Base-by-base conservation (phyloP, 2,113 vertebrate species). In the Thunnus thynnus region DNA sequence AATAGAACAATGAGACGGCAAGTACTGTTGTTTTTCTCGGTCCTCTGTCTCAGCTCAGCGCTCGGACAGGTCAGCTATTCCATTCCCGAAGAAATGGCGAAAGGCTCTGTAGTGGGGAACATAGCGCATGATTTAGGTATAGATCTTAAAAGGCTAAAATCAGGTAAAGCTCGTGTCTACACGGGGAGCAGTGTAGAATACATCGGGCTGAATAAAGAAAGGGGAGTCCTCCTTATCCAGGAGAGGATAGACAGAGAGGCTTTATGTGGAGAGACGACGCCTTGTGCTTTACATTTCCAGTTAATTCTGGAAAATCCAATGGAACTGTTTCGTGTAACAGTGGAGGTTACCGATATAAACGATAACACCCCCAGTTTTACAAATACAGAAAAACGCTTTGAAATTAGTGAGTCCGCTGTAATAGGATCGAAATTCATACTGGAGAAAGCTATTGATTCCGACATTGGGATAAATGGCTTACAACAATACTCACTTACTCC, bases 171-270 rank as follows among this genome's bases (percentile, higher is more conserved):
- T 72, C 91, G 93, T 22, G 90, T 96, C 48, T 72, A 94, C 50
- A 92, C 92, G 0, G 89, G 93, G 74, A 92, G 86, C 77, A 83
- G 89, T 48, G 80, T n/a, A 57, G 90, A 92, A 86, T 91, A 96
- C 72, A 91, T 96, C 48, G 86, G 87, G 64, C 72, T 96, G 66
- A 92, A 95, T 88, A 72, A 80, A 54, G 85, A 90, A 44, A 94
- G 83, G 14, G 94, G 94, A 48, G 50, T 85, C n/a, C 85, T 94
- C 16, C 13, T 89, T 6, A 74, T 94, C 51, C 86, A 88, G 11
- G 88, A 94, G 30, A 88, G 61, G n/a, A 88, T 96, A 80, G 94
- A 96, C 56, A 91, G 95, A 63, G 95, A 97, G 69, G 84, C 89
- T 63, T 83, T 96, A 10, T 96, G 96, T 60, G 90, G 88, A 3